Evolutionary conservation across 2,888 invertebrate species (phyloP).

Genomic region (Portevinia maculata): DNA sequence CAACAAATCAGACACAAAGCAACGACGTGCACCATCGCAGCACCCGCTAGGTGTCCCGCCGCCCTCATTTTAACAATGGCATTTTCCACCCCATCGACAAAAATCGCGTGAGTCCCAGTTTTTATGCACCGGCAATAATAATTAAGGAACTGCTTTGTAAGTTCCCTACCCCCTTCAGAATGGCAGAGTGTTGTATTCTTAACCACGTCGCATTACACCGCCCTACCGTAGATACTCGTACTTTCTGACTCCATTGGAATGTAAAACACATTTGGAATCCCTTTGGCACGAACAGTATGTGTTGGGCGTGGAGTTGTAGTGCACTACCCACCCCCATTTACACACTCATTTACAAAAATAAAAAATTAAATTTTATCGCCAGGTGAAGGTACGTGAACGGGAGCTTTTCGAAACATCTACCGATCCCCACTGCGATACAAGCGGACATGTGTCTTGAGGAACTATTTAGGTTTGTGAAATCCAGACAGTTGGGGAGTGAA

Average conservation of each 20-base stretch:
- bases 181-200: slow-evolving; percentile 1
- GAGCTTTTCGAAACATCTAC: slow-evolving; percentile 8
- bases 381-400: slow-evolving; percentile 56
- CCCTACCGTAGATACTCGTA: slow-evolving; percentile 16
- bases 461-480: slow-evolving; percentile 57
- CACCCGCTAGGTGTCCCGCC: background rate
- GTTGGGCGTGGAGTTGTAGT: background rate
- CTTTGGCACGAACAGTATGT: slow-evolving; percentile 22
- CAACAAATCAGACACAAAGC: slow-evolving; percentile 63
- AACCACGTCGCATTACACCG: slow-evolving; percentile 1
- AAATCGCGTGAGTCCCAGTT: slow-evolving; percentile 68
- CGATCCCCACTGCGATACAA: slow-evolving; percentile 20
- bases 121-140: slow-evolving; percentile 63
- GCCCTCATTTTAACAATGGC: slow-evolving; percentile 34
- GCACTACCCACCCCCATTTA: slow-evolving; percentile 7
- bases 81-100: slow-evolving; percentile 37
- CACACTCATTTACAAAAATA: slow-evolving; percentile 70
- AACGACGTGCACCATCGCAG: slow-evolving; percentile 29
- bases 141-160: slow-evolving; percentile 64
- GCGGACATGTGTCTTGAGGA: slow-evolving; percentile 39
- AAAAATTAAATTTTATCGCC: slow-evolving; percentile 71
- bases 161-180: slow-evolving; percentile 1
- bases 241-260: slow-evolving; percentile 29
- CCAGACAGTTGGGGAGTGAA: slow-evolving; percentile 41
- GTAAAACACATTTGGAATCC: slow-evolving; percentile 35